Evolutionary conservation across 1,140 invertebrate genomes (phyloP).

Genomic region (Musca domestica): DNA sequence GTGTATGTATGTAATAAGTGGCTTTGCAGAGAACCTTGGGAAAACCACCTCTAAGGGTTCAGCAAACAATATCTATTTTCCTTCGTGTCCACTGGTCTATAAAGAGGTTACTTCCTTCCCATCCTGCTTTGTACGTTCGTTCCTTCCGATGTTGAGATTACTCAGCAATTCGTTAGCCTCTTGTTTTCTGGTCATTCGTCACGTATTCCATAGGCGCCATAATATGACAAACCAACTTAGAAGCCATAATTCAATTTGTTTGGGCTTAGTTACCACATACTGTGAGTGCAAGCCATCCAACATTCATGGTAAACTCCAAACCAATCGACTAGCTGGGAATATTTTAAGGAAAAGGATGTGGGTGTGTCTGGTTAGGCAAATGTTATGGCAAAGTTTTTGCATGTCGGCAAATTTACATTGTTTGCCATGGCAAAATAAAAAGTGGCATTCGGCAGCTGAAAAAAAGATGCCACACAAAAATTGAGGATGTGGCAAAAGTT

Average conservation of each 20-base stretch:
- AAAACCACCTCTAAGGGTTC: constrained; percentile 13
- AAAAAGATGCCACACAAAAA: neutral
- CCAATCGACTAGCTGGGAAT: neutral
- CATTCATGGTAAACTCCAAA: neutral
- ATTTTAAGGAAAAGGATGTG: neutral
- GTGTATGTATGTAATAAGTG: neutral
- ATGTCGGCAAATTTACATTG: constrained; percentile 21
- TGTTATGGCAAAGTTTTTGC: constrained; percentile 11
- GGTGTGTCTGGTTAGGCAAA: neutral
- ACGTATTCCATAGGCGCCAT: constrained; percentile 19
- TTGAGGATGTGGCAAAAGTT: constrained; percentile 10
- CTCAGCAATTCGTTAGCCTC: constrained; percentile 22
- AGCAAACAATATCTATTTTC: constrained; percentile 13
- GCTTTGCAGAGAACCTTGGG: neutral
- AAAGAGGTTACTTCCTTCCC: neutral
- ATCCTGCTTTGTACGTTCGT: neutral
- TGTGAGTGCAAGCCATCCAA: neutral
- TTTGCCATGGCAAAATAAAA: constrained; percentile 10
- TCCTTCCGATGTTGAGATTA: constrained; percentile 5
- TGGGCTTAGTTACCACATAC: constrained; percentile 19
- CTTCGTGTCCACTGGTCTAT: neutral
- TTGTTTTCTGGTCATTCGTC: constrained; percentile 23
- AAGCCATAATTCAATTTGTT: constrained; percentile 23
- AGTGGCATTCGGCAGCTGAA: neutral
- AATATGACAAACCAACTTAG: constrained; percentile 24